Conservation (phyloP, 2,113 vertebrate genomes). For the Rhabdornis inornatus region DNA sequence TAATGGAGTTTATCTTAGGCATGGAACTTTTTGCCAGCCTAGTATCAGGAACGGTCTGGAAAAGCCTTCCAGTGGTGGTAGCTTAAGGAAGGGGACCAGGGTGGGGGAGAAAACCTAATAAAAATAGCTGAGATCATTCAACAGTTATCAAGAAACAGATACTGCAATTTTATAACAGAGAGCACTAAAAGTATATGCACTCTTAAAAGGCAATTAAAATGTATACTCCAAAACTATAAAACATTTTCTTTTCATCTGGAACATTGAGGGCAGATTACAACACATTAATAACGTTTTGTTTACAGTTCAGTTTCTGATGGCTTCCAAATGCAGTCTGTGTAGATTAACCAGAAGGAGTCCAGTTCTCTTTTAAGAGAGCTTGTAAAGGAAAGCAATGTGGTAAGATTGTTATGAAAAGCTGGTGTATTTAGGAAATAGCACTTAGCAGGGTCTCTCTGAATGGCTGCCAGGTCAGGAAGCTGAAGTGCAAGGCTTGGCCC, state of each 20-base stretch:
- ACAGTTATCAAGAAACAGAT: conserved; percentile 88
- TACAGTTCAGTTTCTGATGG: conserved; percentile 94
- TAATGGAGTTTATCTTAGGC: conserved; percentile 67
- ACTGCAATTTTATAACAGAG: conserved; percentile 83
- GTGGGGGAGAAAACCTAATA: conserved; percentile 74
- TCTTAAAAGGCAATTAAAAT: conserved; percentile 85
- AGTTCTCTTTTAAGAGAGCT: conserved; percentile 82
- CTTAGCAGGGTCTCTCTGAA: conserved; percentile 90
- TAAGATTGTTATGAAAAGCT: conserved; percentile 90
- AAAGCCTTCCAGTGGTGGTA: conserved; percentile 71
- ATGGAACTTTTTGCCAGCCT: conserved; percentile 49
- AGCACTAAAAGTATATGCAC: conserved; percentile 81
- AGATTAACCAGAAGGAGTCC: conserved; percentile 86
- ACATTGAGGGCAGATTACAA: conserved; percentile 90
- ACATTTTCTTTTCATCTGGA: conserved; percentile 91
- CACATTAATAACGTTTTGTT: conserved; percentile 93
- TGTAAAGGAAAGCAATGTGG: conserved; percentile 88
- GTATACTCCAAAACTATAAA: conserved; percentile 87
- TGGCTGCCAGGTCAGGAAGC: conserved; percentile 91
- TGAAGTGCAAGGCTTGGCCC: conserved; percentile 89
- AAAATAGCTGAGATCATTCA: conserved; percentile 86
- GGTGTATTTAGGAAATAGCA: conserved; percentile 92
- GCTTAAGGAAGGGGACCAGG: conserved; percentile 66
- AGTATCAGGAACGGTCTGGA: conserved; percentile 64
- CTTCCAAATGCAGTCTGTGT: conserved; percentile 88